A percentile compares a stretch with the other conserved stretches of the same genome.
phyloP scores from a whole-genome alignment of 2,888 invertebrate species.

The Agrotis ipsilon region DNA sequence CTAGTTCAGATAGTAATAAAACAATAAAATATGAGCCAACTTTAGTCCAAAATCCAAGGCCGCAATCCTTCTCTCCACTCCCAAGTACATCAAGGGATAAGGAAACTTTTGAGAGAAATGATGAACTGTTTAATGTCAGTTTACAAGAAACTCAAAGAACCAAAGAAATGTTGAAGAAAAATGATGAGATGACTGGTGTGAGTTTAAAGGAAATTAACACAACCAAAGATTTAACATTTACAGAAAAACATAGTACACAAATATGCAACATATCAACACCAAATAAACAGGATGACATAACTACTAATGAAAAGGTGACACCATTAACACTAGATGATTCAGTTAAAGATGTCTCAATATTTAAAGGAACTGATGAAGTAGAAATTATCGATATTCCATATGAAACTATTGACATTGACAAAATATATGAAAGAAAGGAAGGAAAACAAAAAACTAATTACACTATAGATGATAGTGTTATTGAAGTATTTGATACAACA shows the following conservation, averaged over 20 bases:
- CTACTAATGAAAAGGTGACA: background rate
- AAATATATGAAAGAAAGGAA: slow-evolving; percentile 14
- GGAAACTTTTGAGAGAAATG: slow-evolving; percentile 73
- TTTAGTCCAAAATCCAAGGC: slow-evolving; percentile 14
- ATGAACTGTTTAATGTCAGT: slow-evolving; percentile 71
- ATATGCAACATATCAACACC: background rate
- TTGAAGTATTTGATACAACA: slow-evolving; percentile 25
- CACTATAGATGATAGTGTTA: background rate
- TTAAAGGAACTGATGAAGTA: slow-evolving; percentile 12
- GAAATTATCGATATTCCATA: slow-evolving; percentile 62
- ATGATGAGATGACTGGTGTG: slow-evolving; percentile 73
- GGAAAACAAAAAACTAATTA: background rate
- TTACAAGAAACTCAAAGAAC: background rate
- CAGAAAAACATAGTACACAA: slow-evolving; percentile 2
- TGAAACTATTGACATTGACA: slow-evolving; percentile 66
- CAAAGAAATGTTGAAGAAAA: slow-evolving; percentile 69
- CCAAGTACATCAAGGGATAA: slow-evolving; percentile 78
- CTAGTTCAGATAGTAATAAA: slow-evolving; percentile 68
- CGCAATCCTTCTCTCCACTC: slow-evolving; percentile 70
- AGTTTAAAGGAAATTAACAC: slow-evolving; percentile 54
- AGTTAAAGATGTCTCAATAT: too few relatives aligned
- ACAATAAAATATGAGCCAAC: slow-evolving; percentile 62
- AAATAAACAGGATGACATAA: background rate
- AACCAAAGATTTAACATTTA: background rate
- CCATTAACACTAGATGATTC: background rate